Evolutionary conservation across 2,113 vertebrate species (phyloP).

Genomic region (Ceyx margarethae): DNA sequence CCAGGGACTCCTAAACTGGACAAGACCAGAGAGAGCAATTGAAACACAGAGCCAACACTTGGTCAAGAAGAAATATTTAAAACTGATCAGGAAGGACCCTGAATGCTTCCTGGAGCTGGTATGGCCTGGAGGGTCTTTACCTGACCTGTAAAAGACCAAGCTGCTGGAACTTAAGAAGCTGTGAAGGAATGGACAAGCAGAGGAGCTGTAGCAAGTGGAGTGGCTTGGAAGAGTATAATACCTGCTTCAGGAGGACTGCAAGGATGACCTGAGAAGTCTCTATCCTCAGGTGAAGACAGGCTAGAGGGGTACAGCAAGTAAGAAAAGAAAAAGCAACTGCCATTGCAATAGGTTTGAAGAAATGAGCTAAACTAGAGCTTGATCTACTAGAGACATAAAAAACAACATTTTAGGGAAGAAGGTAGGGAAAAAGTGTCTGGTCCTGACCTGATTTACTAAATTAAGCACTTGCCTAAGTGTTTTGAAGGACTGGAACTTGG

Average conservation of each 20-base stretch:
- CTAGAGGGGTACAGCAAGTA: not conserved
- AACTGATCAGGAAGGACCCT: not conserved
- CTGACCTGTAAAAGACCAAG: not conserved
- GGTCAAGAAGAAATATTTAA: not conserved
- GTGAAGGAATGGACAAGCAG: not conserved
- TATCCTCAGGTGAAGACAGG: not conserved
- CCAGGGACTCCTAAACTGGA: not conserved
- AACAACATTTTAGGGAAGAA: not conserved
- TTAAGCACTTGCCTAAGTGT: not conserved
- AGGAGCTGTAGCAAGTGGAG: not conserved
- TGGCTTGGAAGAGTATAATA: not conserved
- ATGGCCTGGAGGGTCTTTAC: not conserved
- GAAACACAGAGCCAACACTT: not conserved
- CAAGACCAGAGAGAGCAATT: not conserved
- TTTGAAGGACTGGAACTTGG: not conserved
- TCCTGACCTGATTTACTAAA: not conserved
- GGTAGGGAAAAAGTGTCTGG: not conserved
- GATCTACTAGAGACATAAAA: not conserved
- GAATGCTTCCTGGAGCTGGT: not conserved
- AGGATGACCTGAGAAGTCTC: not conserved
- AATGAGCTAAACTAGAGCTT: not conserved
- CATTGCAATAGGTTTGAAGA: not conserved
- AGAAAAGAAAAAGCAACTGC: not conserved
- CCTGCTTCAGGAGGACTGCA: not conserved
- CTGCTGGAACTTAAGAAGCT: not conserved